phyloP scores from a whole-genome alignment of 2,113 vertebrate genomes.

The Alces alces region DNA sequence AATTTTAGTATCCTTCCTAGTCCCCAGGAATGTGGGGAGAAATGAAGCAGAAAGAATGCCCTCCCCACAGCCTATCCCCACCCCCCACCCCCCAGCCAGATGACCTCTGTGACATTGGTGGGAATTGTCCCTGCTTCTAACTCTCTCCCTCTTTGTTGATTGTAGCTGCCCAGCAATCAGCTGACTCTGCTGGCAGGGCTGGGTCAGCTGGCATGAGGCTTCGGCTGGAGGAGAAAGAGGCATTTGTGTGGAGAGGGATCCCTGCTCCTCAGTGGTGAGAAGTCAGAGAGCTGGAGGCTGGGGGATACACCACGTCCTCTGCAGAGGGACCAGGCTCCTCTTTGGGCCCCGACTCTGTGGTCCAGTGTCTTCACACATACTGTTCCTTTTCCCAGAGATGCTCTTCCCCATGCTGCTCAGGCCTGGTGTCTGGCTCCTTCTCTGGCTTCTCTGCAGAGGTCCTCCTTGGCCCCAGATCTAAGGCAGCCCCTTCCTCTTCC shows the following conservation, averaged over 20 bases:
- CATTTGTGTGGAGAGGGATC: slow-evolving; percentile 62
- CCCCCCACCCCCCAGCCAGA: not conserved
- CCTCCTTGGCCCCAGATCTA: not conserved
- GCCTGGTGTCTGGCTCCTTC: not conserved
- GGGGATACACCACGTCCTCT: not conserved
- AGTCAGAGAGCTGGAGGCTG: slow-evolving; percentile 16
- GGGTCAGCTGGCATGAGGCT: slow-evolving; percentile 60
- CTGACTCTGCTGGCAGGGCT: slow-evolving; percentile 64
- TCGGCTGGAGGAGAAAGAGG: slow-evolving; percentile 59
- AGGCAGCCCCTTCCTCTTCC: not conserved
- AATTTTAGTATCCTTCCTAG: not conserved
- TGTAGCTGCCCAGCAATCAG: slow-evolving; percentile 64
- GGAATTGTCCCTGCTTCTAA: slow-evolving; percentile 42
- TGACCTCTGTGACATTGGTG: not conserved
- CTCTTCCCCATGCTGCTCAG: not conserved
- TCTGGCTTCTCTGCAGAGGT: not conserved
- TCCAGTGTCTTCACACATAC: not conserved
- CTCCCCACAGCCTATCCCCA: not conserved
- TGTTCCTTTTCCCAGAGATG: not conserved
- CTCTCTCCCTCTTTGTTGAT: slow-evolving; percentile 66
- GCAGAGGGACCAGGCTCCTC: not conserved
- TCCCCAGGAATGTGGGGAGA: not conserved
- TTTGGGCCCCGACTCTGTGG: not conserved
- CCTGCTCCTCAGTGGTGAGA: slow-evolving; percentile 11
- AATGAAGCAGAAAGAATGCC: not conserved